These are phyloP conservation scores for Peromyscus attwateri DNA, from an alignment of 2,797 vertebrate species.

Conservation along the genomic window DNA sequence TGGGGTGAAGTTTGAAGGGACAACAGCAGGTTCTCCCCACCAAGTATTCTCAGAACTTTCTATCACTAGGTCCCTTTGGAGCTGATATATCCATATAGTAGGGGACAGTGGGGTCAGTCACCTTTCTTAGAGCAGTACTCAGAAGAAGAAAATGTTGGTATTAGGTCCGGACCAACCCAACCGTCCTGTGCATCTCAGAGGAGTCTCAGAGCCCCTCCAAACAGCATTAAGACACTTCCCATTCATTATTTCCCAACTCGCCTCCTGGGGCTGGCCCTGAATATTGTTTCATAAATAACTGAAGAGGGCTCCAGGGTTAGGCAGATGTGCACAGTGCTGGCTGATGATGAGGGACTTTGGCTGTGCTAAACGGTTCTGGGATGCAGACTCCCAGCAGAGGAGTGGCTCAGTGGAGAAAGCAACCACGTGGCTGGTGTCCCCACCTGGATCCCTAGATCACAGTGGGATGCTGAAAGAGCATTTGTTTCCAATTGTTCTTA, in stretches of 20 bases:
- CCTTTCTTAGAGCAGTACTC: not conserved
- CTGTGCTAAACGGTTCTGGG: constrained; percentile 37
- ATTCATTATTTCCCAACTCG: constrained; percentile 62
- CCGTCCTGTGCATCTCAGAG: not conserved
- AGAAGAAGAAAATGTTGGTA: not conserved
- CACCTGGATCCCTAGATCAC: constrained; percentile 76
- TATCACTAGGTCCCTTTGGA: not conserved
- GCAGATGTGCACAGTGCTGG: constrained; percentile 60
- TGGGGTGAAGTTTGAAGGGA: not conserved
- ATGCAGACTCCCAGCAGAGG: constrained; percentile 64
- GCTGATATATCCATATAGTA: not conserved
- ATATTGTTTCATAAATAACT: constrained; percentile 80
- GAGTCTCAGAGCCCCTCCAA: not conserved
- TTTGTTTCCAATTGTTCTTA: constrained; percentile 81
- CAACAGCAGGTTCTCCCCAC: not conserved
- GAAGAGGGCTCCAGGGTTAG: constrained; percentile 69
- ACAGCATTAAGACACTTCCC: not conserved
- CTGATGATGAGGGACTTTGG: constrained; percentile 25
- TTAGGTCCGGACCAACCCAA: not conserved
- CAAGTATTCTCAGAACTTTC: not conserved
- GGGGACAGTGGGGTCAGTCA: not conserved
- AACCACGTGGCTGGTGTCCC: constrained; percentile 59
- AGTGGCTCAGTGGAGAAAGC: constrained; percentile 52
- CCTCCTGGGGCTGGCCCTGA: constrained; percentile 60
- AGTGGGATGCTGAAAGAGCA: constrained; percentile 74